Percentiles rank a stretch among this genome's conserved stretches.
phyloP scores from a whole-genome alignment of 30 jellyfish, hydroid and myxozoan species.

The Hydractinia symbiolongicarpus region DNA sequence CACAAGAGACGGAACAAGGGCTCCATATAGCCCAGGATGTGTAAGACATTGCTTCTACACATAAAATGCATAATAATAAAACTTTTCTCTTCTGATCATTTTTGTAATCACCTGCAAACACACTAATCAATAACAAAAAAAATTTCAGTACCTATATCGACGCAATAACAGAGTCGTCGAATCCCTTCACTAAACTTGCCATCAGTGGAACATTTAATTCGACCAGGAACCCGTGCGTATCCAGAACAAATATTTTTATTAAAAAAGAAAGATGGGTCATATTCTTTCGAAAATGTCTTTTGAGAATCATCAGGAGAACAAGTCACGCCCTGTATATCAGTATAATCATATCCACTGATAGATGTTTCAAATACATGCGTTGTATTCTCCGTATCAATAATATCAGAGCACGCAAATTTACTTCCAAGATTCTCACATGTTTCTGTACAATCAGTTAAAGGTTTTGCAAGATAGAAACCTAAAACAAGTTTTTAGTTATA shows the following conservation, averaged over 20 bases:
- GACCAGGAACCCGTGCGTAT: constrained; percentile 1
- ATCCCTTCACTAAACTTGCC: background rate
- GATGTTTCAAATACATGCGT: background rate
- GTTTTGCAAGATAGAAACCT: constrained; percentile 8
- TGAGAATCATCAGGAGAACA: background rate
- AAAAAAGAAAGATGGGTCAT: constrained; percentile 11
- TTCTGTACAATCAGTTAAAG: background rate
- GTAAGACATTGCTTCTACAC: background rate
- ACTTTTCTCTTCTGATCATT: background rate
- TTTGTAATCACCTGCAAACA: no score
- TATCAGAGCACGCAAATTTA: background rate
- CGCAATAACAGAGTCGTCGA: constrained; percentile 11
- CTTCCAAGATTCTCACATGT: constrained; percentile 1
- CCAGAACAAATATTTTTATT: background rate
- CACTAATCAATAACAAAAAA: background rate
- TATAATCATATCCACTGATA: background rate
- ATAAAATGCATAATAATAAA: background rate
- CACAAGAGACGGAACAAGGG: constrained; percentile 21
- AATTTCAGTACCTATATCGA: constrained; percentile 2
- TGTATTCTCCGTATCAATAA: background rate
- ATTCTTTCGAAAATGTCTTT: background rate
- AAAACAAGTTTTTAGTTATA: background rate
- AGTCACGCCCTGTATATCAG: background rate
- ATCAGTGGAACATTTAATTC: background rate
- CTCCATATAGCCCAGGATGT: constrained; percentile 16